Base-by-base conservation (phyloP, 2,888 invertebrate species). In the Acanthopleura granulata region DNA sequence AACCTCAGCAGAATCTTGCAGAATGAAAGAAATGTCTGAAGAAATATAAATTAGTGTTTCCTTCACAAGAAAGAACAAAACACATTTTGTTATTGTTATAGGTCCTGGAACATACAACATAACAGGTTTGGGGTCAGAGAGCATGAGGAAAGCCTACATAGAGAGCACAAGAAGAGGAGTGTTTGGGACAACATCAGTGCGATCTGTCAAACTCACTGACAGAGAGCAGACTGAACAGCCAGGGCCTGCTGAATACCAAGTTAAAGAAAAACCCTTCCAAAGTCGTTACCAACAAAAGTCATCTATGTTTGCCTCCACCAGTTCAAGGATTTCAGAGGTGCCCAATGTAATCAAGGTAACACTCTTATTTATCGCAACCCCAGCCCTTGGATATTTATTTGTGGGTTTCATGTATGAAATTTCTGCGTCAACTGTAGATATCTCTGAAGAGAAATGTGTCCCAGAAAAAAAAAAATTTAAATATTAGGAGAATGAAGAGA, bases 81-180 rank as follows among this genome's bases (percentile, higher is more conserved):
- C n/a, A n/a, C 18, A 61, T 49, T 16, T 62, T 40, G 40, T 40
- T 3, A 40, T 72, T 25, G 25, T 74, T 76, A 11, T 81, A 88
- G 90, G 90, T 74, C 90, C 90, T 11, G 90, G 89, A 14, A 82
- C 88, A 4, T 90, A 90, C 81, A 89, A 88, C 79, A 83, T 86
- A n/a, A 77, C 84, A 15, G 90, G 90, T 22, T 84, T 90, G 86
- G 89, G 89, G 0, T 85, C 89, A 25, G 89, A 90, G 62, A 88
- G 88, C 76, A 87, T 90, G 87, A 80, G 87, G 61, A 88, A 85
- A 77, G 90, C 90, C 0, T 89, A 90, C 80, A 84, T 90, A 50
- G 89, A 89, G 80, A 87, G 88, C 72, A 89, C 89, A 4, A 79
- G 89, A 70, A 84, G 88, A 62, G 90, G 90, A 0, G 90, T 88